phyloP scores from a whole-genome alignment of 2,888 invertebrate genomes.

The Nomada flava region DNA sequence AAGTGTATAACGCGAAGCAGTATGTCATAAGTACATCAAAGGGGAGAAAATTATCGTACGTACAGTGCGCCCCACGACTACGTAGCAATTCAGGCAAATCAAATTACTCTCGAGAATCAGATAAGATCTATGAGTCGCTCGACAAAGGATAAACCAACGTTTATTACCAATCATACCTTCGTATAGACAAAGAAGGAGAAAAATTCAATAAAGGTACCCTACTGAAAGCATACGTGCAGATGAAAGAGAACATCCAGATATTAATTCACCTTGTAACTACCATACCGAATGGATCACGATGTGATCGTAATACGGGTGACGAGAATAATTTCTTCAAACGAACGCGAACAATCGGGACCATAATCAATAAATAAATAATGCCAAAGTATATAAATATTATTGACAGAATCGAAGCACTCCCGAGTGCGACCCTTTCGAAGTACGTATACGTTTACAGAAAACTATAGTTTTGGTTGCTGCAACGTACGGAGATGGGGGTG shows the following conservation, averaged over 20 bases:
- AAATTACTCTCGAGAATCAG: slow-evolving; percentile 48
- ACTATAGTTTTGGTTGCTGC: slow-evolving; percentile 20
- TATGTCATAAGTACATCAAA: slow-evolving; percentile 48
- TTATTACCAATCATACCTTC: slow-evolving; percentile 23
- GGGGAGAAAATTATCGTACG: slow-evolving; percentile 39
- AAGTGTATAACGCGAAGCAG: slow-evolving; percentile 49
- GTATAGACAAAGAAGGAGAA: not conserved
- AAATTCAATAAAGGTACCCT: not conserved
- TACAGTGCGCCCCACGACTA: slow-evolving; percentile 15
- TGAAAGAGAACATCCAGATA: not conserved
- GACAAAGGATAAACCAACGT: slow-evolving; percentile 29
- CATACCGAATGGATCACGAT: not conserved
- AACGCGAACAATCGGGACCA: too few relatives aligned
- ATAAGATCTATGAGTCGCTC: slow-evolving; percentile 48
- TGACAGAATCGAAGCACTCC: slow-evolving; percentile 30
- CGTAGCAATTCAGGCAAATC: slow-evolving; percentile 50
- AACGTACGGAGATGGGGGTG: slow-evolving; percentile 28
- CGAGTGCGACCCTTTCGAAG: too few relatives aligned
- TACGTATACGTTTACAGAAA: too few relatives aligned
- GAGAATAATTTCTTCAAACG: too few relatives aligned
- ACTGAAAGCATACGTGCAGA: not conserved
- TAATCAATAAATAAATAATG: too few relatives aligned
- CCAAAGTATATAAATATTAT: not conserved
- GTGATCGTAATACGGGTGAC: not conserved
- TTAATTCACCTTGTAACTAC: not conserved